These are phyloP conservation scores for Orestias chungarensis DNA, from an alignment of 2,797 vertebrate species.

Conservation along the genomic window DNA sequence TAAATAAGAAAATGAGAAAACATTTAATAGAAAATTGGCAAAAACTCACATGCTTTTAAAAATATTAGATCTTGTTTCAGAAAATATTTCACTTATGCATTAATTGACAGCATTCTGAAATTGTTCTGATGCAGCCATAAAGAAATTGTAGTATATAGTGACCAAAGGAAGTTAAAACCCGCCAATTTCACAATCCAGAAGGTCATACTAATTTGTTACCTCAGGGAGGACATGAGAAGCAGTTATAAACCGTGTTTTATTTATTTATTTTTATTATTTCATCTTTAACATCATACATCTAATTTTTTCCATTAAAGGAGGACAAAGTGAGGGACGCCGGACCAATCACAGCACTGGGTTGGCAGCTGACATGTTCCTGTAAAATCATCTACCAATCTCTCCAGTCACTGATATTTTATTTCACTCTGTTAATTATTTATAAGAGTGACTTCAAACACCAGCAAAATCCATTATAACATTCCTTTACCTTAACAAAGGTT, in stretches of 20 bases:
- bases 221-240: too few relatives aligned
- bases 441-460: slow-evolving; percentile 8
- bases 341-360: too few relatives aligned
- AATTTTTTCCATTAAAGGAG: too few relatives aligned
- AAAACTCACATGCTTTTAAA: not conserved
- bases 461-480: slow-evolving; percentile 20
- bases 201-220: too few relatives aligned
- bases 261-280: too few relatives aligned
- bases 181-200: too few relatives aligned
- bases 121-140: not conserved
- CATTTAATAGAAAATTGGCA: not conserved
- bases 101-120: not conserved
- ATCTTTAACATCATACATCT: too few relatives aligned
- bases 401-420: not conserved
- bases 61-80: not conserved
- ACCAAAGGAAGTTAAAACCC: too few relatives aligned
- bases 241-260: too few relatives aligned
- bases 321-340: too few relatives aligned
- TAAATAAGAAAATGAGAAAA: not conserved
- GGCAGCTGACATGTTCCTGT: too few relatives aligned
- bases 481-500: slow-evolving; percentile 13
- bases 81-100: not conserved
- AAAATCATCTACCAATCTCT: slow-evolving; percentile 9
- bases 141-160: too few relatives aligned
- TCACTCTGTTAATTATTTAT: slow-evolving; percentile 2